Percentiles rank a stretch among this genome's conserved stretches.
These are phyloP conservation scores for Troides oblongomaculatus DNA, from an alignment of 2,888 invertebrate genomes.

Conservation along the genomic window DNA sequence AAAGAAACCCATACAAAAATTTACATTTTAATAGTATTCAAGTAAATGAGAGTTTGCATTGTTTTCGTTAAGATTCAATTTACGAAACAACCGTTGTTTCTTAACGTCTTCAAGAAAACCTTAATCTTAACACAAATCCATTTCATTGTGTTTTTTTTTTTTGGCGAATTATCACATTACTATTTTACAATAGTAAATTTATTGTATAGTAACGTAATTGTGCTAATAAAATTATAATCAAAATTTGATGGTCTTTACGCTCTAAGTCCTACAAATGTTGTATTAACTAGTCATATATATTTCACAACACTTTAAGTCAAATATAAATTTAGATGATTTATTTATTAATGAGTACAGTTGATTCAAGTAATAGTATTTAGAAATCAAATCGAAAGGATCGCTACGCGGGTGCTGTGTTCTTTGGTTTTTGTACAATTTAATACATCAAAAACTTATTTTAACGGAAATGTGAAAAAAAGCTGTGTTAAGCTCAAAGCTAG, in stretches of 20 bases:
- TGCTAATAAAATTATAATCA: no score
- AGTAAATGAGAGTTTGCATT: constrained; percentile 25
- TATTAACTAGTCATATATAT: no score
- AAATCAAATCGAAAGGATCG: no score
- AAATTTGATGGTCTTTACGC: no score
- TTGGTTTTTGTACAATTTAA: background rate
- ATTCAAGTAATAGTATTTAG: no score
- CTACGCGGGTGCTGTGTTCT: no score
- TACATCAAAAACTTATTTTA: background rate
- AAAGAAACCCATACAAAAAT: constrained; percentile 10
- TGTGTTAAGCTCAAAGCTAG: constrained; percentile 22
- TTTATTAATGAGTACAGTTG: no score
- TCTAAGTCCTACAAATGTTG: no score
- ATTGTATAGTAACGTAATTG: no score
- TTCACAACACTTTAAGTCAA: no score
- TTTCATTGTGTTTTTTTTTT: constrained; percentile 1
- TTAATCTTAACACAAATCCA: background rate
- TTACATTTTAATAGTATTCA: constrained; percentile 26
- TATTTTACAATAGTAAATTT: background rate
- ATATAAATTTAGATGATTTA: no score
- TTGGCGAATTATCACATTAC: background rate
- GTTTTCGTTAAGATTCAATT: constrained; percentile 20
- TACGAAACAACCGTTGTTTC: constrained; percentile 16
- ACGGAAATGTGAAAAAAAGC: constrained; percentile 10
- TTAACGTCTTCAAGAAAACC: constrained; percentile 4